Base-by-base conservation (phyloP, 2,113 vertebrate genomes). In the Pseudorectes ferrugineus region DNA sequence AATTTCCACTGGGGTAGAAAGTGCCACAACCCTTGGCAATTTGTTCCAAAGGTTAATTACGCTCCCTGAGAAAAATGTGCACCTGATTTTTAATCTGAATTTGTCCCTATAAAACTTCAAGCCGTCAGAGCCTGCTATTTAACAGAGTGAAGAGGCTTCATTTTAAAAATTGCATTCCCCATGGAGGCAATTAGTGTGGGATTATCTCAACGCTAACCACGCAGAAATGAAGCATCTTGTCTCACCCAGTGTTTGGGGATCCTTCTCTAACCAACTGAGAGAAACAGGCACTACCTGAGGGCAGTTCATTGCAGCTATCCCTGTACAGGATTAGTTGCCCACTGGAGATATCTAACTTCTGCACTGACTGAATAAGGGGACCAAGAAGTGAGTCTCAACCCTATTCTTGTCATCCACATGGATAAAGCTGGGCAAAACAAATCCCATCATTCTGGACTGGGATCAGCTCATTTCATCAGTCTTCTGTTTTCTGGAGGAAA, bases 121-220 rank as follows among this genome's bases (percentile, higher is more conserved):
- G 12, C 45, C 43, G 77, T 94, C 82, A 90, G 72, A 95, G 31
- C 15, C 85, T 88, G 78, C 62, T 92, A 88, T 93, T 92, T 63
- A 79, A 85, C 51, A 43, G 63, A 90, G 25, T 90, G 88, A 66
- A 92, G 91, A 93, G 38, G 42, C 78, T 83, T 92, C 78, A 86
- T 93, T 92, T 90, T 59, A 59, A 88, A 95, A 88, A 94, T 77
- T 77, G 84, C 85, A 90, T 92, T 97, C 94, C 95, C 85, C 79
- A 77, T 90, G 82, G 88, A 95, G 75, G 51, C 91, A 95, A 95
- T 96, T 95, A 96, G 67, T 67, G 95, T 86, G 85, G 72, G 91
- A 96, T 96, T 96, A 86, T 90, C 88, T 90, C 75, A 83, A 66
- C 10, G 33, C 80, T 83, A 95, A 70, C 78, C 75, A 85, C 3